Conservation (phyloP, 2,797 vertebrate genomes). For the Arctocebus calabarensis region DNA sequence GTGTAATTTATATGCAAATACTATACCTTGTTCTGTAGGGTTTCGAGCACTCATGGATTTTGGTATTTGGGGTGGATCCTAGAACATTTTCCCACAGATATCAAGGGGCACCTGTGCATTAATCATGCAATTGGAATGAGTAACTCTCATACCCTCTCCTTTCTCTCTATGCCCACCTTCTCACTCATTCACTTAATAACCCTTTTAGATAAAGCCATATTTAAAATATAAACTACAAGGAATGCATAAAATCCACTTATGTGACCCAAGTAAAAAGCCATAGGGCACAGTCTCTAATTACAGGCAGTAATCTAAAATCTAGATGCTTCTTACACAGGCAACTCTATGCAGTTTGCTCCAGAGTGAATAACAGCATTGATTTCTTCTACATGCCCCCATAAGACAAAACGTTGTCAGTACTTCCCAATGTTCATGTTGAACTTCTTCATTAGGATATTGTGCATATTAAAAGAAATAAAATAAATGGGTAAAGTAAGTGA, state of each 20-base stretch:
- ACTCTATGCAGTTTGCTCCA: neutral
- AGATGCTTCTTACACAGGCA: neutral
- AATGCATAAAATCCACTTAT: neutral
- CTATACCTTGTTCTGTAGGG: neutral
- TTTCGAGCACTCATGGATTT: neutral
- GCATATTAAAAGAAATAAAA: conserved; percentile 23
- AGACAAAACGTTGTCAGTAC: neutral
- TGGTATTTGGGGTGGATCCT: neutral
- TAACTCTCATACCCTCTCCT: neutral
- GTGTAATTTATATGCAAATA: neutral
- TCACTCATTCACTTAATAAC: neutral
- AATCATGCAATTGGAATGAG: neutral
- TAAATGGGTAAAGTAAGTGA: conserved; percentile 7
- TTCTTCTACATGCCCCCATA: neutral
- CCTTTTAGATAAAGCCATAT: neutral
- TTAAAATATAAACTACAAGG: neutral
- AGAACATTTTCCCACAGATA: neutral
- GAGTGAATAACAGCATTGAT: neutral
- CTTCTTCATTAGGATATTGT: neutral
- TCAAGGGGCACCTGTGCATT: neutral
- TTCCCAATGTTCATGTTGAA: neutral
- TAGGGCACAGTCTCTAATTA: neutral
- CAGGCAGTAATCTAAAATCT: neutral
- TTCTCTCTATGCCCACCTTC: neutral
- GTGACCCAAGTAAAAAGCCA: neutral